phyloP scores from a whole-genome alignment of 1,140 invertebrate species.

The Heterodera carotae region DNA sequence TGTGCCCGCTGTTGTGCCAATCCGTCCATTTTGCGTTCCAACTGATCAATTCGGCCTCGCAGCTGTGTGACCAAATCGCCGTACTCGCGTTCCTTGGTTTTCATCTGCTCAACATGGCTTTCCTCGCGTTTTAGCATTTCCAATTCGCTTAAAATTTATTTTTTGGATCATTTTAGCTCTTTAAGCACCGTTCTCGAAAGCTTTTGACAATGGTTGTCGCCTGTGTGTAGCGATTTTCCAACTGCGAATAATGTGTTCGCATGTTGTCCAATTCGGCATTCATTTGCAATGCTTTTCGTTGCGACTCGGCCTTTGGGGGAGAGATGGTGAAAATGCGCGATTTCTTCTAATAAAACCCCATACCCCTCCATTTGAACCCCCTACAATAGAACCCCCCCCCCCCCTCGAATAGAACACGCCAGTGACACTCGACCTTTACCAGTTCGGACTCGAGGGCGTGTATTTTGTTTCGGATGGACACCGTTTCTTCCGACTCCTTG shows the following conservation, averaged over 20 bases:
- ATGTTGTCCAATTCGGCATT: conserved; percentile 51
- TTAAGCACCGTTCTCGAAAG: conserved; percentile 55
- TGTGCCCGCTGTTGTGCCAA: conserved; percentile 43
- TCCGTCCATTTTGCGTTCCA: conserved; percentile 54
- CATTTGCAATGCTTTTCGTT: conserved; percentile 61
- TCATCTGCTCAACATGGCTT: conserved; percentile 57
- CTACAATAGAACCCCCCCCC: no score
- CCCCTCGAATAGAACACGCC: no score
- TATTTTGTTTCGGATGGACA: conserved; percentile 45
- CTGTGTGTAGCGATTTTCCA: conserved; percentile 62
- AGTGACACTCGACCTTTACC: no score
- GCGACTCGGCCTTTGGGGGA: conserved; percentile 33
- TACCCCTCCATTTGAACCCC: no score
- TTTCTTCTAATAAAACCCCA: no score
- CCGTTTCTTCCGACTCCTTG: conserved; percentile 3
- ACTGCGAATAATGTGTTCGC: conserved; percentile 52
- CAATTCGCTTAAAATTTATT: conserved; percentile 52
- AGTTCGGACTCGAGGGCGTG: conserved; percentile 56
- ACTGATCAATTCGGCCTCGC: conserved; percentile 57
- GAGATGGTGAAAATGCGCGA: no score
- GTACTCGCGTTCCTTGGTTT: conserved; percentile 62
- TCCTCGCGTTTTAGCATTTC: conserved; percentile 61
- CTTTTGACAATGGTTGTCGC: conserved; percentile 54
- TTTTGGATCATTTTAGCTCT: conserved; percentile 25
- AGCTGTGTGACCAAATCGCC: conserved; percentile 49